Evolutionary conservation across 2,888 invertebrate species (phyloP), one percentile per base, ranked within the genome.

Genomic region (Xestoiulus laeticollis): DNA sequence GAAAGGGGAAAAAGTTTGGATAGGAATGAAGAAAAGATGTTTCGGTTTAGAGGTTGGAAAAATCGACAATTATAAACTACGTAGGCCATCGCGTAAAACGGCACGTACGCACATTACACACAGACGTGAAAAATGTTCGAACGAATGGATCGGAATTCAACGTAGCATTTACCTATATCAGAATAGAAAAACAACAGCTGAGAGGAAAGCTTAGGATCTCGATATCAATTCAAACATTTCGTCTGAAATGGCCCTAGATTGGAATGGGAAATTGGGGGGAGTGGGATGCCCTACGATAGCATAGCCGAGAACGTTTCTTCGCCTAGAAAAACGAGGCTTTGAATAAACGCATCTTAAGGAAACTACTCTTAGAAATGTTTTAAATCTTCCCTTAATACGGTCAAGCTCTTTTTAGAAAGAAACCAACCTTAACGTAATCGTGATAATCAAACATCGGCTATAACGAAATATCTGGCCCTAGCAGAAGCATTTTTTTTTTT

Each of bases 131-230:
- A 44, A 78, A 78, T 78, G 78, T 12, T 14, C 30, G 30, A 78
- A 78, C 78, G 78, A 78, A 30, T 78, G 30, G 30, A 78, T 78
- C 30, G 30, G 30, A 78, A 78, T 30, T 26, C 78, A 78, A 30
- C 30, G 30, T 78, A 78, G 78, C 78, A 78, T 78, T 78, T 78
- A 78, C 78, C 78, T 78, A 78, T 78, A 78, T 78, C 78, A 78
- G 78, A 78, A 78, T 78, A 78, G 78, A 78, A 78, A 78, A 78
- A 14, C 30, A 78, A 30, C 78, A 16, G 30, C 30, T 1, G 38
- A 38, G 30, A 78, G 26, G 78, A 4, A 78, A 78, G 78, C 30
- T 30, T 78, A 1, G 59, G 59, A 26, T 22, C 68, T 26, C 68
- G 68, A 48, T 32, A 30, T 30, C 78, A 30, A 78, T 78, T 78